Conservation (phyloP, 2,113 vertebrate genomes). For the Oncorhynchus tshawytscha region DNA sequence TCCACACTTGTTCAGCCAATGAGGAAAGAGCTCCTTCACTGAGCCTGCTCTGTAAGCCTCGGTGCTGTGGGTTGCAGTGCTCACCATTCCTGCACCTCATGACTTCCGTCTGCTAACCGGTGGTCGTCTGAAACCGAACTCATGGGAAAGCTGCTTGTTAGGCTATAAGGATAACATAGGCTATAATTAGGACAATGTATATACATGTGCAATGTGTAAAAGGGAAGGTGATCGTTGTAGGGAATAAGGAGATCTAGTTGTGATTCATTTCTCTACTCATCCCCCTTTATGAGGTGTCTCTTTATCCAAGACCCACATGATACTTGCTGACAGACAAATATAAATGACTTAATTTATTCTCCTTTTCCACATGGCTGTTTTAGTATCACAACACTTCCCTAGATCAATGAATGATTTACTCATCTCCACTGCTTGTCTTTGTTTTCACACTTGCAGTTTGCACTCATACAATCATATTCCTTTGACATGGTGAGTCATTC, state of each 20-base stretch:
- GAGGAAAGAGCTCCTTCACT: neutral
- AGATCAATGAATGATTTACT: no score
- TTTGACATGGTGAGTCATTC: no score
- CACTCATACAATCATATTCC: no score
- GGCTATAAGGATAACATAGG: no score
- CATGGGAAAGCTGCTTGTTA: no score
- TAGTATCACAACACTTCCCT: no score
- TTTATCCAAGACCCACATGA: neutral
- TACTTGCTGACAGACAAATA: neutral
- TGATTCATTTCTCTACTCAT: neutral
- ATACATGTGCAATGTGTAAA: no score
- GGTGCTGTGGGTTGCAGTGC: neutral
- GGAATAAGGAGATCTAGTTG: neutral
- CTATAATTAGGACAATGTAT: no score
- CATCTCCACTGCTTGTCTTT: no score
- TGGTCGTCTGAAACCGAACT: neutral
- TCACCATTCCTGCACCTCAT: neutral
- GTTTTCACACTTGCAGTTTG: no score
- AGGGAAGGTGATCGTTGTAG: no score
- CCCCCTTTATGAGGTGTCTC: no score
- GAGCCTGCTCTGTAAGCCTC: neutral
- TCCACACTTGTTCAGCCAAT: slow-evolving; percentile 21
- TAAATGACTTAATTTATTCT: neutral
- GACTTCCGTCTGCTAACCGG: neutral
- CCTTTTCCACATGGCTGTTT: neutral